Percentiles rank a stretch among this genome's conserved stretches.
These are phyloP conservation scores for Harmothoe impar DNA, from an alignment of 2,888 invertebrate species.

Conservation along the genomic window DNA sequence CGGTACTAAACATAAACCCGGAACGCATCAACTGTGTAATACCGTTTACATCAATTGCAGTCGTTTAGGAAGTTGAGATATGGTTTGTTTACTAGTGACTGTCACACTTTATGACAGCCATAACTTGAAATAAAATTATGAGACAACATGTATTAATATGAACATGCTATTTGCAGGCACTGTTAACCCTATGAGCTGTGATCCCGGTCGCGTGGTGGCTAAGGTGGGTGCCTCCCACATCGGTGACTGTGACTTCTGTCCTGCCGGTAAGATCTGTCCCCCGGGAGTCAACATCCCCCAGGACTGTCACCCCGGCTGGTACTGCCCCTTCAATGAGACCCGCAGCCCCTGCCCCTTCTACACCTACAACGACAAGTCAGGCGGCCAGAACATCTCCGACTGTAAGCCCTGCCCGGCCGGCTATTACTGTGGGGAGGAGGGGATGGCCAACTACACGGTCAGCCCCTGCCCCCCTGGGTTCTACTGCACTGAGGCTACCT, in stretches of 20 bases:
- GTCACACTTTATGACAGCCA: too few species aligned
- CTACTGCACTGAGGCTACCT: constrained; percentile 79
- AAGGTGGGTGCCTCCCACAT: constrained; percentile 76
- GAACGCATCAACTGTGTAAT: too few species aligned
- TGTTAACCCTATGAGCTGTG: constrained; percentile 73
- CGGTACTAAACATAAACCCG: too few species aligned
- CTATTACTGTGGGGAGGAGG: constrained; percentile 78
- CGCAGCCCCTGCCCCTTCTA: constrained; percentile 72
- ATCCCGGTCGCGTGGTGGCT: constrained; percentile 76
- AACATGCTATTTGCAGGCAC: constrained; percentile 72
- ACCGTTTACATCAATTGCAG: too few species aligned
- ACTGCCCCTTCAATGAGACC: constrained; percentile 74
- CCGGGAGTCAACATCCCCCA: constrained; percentile 77
- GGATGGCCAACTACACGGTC: constrained; percentile 74
- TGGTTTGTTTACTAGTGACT: too few species aligned
- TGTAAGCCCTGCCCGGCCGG: constrained; percentile 80
- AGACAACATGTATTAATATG: neutral
- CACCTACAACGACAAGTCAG: constrained; percentile 75
- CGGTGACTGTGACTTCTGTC: constrained; percentile 79
- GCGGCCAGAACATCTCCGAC: constrained; percentile 72
- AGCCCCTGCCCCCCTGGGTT: constrained; percentile 80
- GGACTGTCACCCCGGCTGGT: constrained; percentile 79
- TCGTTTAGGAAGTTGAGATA: too few species aligned
- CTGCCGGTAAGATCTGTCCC: constrained; percentile 80
- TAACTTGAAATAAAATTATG: neutral